Evolutionary conservation across 35 echinoderm and acorn worm species (phyloP).

Genomic region (Heliocidaris erythrogramma): DNA sequence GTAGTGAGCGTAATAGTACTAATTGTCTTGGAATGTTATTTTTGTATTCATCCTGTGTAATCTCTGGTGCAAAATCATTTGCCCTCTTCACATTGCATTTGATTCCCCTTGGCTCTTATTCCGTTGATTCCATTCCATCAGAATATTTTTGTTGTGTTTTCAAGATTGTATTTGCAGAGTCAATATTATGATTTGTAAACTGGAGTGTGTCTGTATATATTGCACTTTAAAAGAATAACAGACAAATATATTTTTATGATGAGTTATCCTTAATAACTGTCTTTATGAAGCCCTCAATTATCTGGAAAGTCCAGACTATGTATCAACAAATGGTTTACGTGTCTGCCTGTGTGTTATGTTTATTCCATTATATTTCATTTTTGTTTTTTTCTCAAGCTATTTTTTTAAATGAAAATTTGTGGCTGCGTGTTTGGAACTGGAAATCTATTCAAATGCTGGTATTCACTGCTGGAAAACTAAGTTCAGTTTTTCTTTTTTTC

Average conservation of each 20-base stretch:
- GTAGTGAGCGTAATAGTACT: not conserved
- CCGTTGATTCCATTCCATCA: constrained; percentile 9
- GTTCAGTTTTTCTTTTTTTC: not conserved
- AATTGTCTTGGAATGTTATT: not conserved
- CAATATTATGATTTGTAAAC: constrained; percentile 5
- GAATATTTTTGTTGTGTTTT: not conserved
- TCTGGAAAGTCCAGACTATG: not conserved
- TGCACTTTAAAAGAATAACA: not conserved
- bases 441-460: not conserved
- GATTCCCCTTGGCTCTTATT: not conserved
- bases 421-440: not conserved
- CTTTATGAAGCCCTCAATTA: not conserved
- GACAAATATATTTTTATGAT: constrained; percentile 6
- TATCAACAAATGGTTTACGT: not conserved
- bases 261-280: not conserved
- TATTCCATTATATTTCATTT: not conserved
- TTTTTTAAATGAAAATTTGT: not conserved
- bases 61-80: not conserved
- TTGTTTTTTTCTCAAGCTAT: not conserved
- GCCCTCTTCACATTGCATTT: not conserved
- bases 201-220: constrained; percentile 6
- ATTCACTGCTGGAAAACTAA: not conserved
- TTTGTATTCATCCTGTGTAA: not conserved
- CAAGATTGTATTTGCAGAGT: not conserved
- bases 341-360: not conserved